phyloP scores from a whole-genome alignment of 2,888 invertebrate species.

The Actias luna region DNA sequence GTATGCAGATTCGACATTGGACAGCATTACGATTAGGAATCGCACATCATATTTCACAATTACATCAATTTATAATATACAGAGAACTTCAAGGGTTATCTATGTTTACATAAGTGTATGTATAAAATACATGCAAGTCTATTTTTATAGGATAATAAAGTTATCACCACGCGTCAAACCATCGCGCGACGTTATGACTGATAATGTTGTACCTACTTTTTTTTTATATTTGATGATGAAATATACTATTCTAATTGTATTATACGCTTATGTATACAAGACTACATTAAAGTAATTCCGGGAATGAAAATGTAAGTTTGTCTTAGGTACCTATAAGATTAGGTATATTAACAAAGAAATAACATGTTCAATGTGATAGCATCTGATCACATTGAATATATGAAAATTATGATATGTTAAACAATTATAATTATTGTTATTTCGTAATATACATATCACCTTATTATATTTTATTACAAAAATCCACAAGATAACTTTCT shows the following conservation, averaged over 20 bases:
- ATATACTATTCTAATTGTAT: neutral
- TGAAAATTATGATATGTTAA: no score
- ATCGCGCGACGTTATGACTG: conserved; percentile 29
- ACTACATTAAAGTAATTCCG: no score
- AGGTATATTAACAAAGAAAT: no score
- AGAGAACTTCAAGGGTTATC: conserved; percentile 51
- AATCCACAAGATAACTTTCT: no score
- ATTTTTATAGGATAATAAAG: conserved; percentile 47
- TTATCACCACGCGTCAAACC: conserved; percentile 39
- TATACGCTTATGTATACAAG: neutral
- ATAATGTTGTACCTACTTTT: conserved; percentile 16
- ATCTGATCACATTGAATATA: no score
- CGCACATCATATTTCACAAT: conserved; percentile 33
- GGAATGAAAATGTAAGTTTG: no score
- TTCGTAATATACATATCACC: no score
- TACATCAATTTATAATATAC: conserved; percentile 29
- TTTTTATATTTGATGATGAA: conserved; percentile 12
- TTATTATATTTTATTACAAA: no score
- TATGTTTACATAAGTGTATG: conserved; percentile 36
- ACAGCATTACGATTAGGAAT: conserved; percentile 7
- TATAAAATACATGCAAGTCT: conserved; percentile 38
- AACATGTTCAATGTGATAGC: no score
- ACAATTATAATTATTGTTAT: no score
- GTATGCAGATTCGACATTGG: conserved; percentile 7
- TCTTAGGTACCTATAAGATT: no score